Evolutionary conservation across 2,113 vertebrate species (phyloP), one percentile per base, ranked within the genome.

Genomic region (Lipophrys pholis): DNA sequence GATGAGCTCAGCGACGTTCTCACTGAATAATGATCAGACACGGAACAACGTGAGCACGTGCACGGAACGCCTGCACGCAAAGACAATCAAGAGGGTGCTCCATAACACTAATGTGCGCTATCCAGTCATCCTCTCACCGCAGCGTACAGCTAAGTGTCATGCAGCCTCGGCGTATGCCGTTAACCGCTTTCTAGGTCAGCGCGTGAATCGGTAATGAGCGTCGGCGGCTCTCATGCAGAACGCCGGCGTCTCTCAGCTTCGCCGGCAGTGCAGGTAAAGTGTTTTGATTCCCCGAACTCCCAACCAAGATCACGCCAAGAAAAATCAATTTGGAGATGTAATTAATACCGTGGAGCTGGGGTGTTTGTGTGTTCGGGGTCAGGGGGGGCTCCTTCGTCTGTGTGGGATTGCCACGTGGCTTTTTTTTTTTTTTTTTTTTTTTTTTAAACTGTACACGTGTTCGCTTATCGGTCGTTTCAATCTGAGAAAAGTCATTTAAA

Each of bases 171-270:
- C 30, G 39, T 65, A 38, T 15, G 17, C 88, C 59, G 42, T 79
- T 67, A 78, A 69, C 63, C 17, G 43, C 74, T 81, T 85, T 90
- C 81, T 83, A 80, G 88, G 88, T 86, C 83, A 85, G 48, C 63
- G 58, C 6, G 30, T 81, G 80, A 83, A 82, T 80, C 71, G 15
- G 48, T 83, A 61, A 71, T 80, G 35, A 78, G 73, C 73, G 42
- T 17, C 61, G 40, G 68, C 5, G 12, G 46, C 58, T 72, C 55
- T 78, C 50, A 12, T n/a, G 63, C 63, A 50, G 68, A 69, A 15
- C 56, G 0, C n/a, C 0, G 10, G 16, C 0, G 10, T 16, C 62
- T 54, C 73, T 58, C 6, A 3, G 39, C 71, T 70, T 70, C 56
- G 15, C 7, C 17, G 17, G n/a, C 1, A 5, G 43, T 7, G 65